Conservation (phyloP, 2,888 invertebrate genomes). For the Caenorhabditis zanzibari region DNA sequence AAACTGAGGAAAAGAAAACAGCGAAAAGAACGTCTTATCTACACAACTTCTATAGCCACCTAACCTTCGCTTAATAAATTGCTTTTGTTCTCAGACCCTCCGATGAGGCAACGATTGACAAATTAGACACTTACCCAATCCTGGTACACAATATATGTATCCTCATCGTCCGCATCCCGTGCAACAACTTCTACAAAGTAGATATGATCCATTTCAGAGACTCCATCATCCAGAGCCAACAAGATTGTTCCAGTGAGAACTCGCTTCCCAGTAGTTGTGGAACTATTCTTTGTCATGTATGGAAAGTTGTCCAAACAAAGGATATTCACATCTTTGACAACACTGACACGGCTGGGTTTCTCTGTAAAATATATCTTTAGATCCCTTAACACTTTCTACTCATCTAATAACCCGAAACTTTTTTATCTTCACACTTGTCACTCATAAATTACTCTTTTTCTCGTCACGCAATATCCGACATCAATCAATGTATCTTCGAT, state of each 20-base stretch:
- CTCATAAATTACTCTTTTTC: constrained; percentile 55
- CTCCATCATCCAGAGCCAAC: constrained; percentile 35
- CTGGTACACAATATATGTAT: constrained; percentile 53
- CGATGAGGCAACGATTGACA: constrained; percentile 35
- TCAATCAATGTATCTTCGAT: constrained; percentile 44
- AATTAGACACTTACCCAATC: constrained; percentile 55
- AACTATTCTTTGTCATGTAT: constrained; percentile 17
- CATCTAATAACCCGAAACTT: neutral
- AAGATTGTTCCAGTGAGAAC: constrained; percentile 50
- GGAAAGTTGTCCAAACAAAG: constrained; percentile 55
- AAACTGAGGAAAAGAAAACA: constrained; percentile 14
- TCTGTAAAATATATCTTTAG: constrained; percentile 23
- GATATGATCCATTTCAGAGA: constrained; percentile 35
- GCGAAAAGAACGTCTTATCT: constrained; percentile 31
- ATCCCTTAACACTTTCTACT: neutral
- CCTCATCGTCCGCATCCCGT: constrained; percentile 57
- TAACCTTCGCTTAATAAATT: constrained; percentile 61
- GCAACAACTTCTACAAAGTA: constrained; percentile 63
- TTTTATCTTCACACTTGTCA: constrained; percentile 15
- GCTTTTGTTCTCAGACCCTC: constrained; percentile 32
- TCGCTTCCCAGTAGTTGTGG: constrained; percentile 17
- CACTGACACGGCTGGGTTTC: constrained; percentile 15
- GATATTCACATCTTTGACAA: constrained; percentile 52
- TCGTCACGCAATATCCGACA: constrained; percentile 55
- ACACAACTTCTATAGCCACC: constrained; percentile 19